Percentiles rank a stretch among this genome's conserved stretches.
Conservation (phyloP, 2,113 vertebrate genomes). For the Nothocercus nigrocapillus region DNA sequence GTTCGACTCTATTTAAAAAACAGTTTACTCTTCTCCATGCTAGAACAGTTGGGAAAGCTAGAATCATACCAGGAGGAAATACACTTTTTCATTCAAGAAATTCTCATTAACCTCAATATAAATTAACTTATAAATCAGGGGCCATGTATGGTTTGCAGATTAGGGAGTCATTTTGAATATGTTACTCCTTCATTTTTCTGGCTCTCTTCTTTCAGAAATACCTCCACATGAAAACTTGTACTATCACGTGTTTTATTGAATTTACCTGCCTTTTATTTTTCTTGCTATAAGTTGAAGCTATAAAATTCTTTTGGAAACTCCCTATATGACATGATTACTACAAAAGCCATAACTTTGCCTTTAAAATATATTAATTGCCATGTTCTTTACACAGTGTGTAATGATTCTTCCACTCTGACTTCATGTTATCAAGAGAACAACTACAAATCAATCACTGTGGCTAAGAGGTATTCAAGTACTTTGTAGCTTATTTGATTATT, state of each 20-base stretch:
- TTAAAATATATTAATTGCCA: not conserved
- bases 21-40: not conserved
- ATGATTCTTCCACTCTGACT: not conserved
- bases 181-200: not conserved
- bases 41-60: not conserved
- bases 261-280: not conserved
- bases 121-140: not conserved
- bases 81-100: not conserved
- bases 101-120: not conserved
- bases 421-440: not conserved
- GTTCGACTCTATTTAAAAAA: not conserved
- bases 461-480: not conserved
- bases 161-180: not conserved
- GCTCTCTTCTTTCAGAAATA: not conserved
- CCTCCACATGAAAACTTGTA: not conserved
- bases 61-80: not conserved
- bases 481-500: rapidly evolving
- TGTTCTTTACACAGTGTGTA: not conserved
- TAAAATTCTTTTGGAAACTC: not conserved
- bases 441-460: not conserved
- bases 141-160: not conserved
- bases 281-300: not conserved
- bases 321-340: not conserved
- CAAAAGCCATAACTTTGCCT: not conserved
- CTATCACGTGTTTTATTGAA: not conserved